Conservation (phyloP, 2,888 invertebrate genomes). For the Scelioninae gen. 1 region DNA sequence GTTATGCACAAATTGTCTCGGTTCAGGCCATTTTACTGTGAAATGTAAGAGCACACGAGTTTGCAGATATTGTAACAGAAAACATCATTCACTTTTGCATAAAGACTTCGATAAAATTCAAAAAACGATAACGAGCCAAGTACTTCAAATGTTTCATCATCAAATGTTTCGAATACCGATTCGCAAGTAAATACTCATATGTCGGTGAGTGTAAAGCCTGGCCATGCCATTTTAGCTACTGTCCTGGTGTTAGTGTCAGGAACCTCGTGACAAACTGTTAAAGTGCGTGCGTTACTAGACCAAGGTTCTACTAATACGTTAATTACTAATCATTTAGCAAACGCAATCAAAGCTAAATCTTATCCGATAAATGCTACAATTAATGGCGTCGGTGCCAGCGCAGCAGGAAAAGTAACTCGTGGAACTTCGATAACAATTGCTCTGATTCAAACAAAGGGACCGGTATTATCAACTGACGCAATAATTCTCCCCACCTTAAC, state of each 20-base stretch:
- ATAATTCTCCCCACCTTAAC: constrained; percentile 1
- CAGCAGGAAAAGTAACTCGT: constrained; percentile 1
- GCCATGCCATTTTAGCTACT: constrained; percentile 10
- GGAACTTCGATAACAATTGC: not conserved
- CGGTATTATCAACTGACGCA: not conserved
- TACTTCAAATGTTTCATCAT: too few relatives aligned
- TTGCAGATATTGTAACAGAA: too few relatives aligned
- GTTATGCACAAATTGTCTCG: too few relatives aligned
- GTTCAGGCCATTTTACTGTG: too few relatives aligned
- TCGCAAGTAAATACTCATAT: too few relatives aligned
- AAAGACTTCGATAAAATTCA: too few relatives aligned
- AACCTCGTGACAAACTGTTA: not conserved
- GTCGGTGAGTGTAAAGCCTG: not conserved
- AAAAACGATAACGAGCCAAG: too few relatives aligned
- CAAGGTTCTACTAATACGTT: constrained; percentile 29
- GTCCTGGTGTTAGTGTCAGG: not conserved
- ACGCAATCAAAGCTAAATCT: not conserved
- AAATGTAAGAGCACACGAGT: too few relatives aligned
- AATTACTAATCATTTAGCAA: not conserved
- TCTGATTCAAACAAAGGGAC: not conserved
- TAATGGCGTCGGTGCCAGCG: constrained; percentile 10
- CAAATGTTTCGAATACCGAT: too few relatives aligned
- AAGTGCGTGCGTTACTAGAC: constrained; percentile 24
- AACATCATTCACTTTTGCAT: too few relatives aligned
- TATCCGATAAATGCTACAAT: not conserved